phyloP scores from a whole-genome alignment of 2,113 vertebrate genomes.

The Neopipo cinnamomea region DNA sequence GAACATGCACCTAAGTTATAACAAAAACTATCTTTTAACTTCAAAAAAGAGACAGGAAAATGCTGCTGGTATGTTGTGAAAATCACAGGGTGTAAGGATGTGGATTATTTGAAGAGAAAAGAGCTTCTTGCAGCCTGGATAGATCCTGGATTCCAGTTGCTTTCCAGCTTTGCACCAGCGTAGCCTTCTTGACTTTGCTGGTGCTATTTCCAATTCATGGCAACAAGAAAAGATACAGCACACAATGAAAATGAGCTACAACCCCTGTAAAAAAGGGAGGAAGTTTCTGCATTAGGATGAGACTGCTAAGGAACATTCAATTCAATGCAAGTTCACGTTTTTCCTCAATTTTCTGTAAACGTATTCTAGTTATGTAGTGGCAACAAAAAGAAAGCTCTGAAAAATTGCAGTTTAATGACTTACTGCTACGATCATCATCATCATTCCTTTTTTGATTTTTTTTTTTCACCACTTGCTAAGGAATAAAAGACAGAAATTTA shows the following conservation, averaged over 20 bases:
- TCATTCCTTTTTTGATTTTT: rapidly evolving
- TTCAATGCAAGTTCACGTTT: not conserved
- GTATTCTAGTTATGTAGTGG: not conserved
- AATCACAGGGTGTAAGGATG: conserved; percentile 7
- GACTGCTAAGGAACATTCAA: not conserved
- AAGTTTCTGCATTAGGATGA: not conserved
- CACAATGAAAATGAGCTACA: not conserved
- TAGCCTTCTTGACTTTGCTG: not conserved
- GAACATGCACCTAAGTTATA: not conserved
- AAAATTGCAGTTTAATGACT: not conserved
- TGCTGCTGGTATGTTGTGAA: not conserved
- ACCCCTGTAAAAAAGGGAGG: not conserved
- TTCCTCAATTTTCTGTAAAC: not conserved
- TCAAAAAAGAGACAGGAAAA: not conserved
- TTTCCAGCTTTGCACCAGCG: not conserved
- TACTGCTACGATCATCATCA: not conserved
- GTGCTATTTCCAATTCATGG: not conserved
- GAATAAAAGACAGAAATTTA: not conserved
- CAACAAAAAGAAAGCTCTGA: not conserved
- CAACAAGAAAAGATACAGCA: not conserved
- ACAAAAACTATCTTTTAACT: not conserved
- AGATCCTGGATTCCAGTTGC: not conserved
- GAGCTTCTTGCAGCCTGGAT: not conserved
- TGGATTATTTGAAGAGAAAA: not conserved
- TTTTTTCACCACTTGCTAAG: not conserved